Evolutionary conservation across 1,140 invertebrate species (phyloP), one percentile per base, ranked within the genome.

Genomic region (Bombus consobrinus): DNA sequence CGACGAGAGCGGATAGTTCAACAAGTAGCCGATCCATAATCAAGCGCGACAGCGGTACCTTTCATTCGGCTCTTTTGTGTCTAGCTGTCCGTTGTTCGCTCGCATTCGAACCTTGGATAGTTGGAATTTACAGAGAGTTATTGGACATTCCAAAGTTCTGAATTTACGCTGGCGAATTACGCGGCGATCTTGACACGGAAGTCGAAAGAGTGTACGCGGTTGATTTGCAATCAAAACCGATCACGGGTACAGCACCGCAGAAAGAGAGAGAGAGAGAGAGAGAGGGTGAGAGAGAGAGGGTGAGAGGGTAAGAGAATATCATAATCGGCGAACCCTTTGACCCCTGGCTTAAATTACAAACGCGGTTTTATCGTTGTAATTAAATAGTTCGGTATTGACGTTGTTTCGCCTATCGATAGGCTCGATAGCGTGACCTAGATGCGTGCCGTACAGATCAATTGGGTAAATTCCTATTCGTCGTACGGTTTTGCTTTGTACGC

Each of bases 351-450:
- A 43, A 64, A 39, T 62, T 6, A 3, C 37, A 39, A 74, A 3
- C 25, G 34, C 25, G 6, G 37, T 39, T 77, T 77, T 41, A 77
- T 64, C 75, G 28, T 12, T 77, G 37, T 64, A 62, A 77, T 77
- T 41, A 77, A 77, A 77, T 77, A 41, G 57, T 62, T 62, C 15
- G 28, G 3, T 41, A 41, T 77, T 39, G 74, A 59, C 34, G 37
- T 39, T 64, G 37, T 77, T 59, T 59, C 57, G 32, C 37, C 41
- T 75, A 75, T 75, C 43, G 43, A 75, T 53, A 13, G 22, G 32
- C 4, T 77, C 28, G 37, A 62, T 41, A 68, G 9, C 77, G 28
- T 34, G 77, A 79, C 62, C 77, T 22, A 79, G 32, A 79, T 79
- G n/a, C 39, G 41, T 28, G 59, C 18, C 53, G 18, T 75, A 59